Evolutionary conservation across 1,140 invertebrate species (phyloP), one percentile per base, ranked within the genome.

Genomic region (Drosophila lacteicornis): DNA sequence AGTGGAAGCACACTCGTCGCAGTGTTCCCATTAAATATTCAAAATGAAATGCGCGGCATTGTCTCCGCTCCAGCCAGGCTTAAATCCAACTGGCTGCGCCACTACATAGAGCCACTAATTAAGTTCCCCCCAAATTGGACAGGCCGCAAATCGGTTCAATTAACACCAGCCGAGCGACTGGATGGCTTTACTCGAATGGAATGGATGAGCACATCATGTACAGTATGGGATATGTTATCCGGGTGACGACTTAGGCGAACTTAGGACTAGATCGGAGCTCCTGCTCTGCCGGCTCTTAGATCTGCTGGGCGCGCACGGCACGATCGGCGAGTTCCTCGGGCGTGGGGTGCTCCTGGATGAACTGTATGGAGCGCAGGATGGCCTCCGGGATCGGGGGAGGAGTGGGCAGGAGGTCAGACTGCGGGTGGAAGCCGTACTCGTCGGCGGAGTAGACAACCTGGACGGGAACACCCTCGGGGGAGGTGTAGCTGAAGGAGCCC

Each of bases 351-450:
- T 90, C 49, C 38, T 66, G 38, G 46, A 77, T 90, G 50, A 1
- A 90, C 1, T 22, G 49, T 42, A 90, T 60, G 49, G 70, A 15
- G 19, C 51, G 60, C 51, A 80, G 67, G 45, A 92, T 92, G 3
- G 45, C 61, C 22, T 79, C 76, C 43, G 95, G 95, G 62, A 95
- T 94, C 19, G 94, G 94, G 7, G 94, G 95, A 12, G 95, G 94
- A 0, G 94, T 95, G 9, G 95, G 95, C 46, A 95, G 79, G 79
- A 95, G 93, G n/a, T 94, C 94, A 8, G 87, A 91, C 22, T 81
- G 51, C 7, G 94, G 93, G 47, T 91, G 92, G 81, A 86, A 94
- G 12, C 93, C 95, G 65, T 94, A 94, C 70, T 94, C 94, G 76
- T 95, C 95, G 42, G 95, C 95, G 4, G 93, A 93, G 76, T 95